Base-by-base conservation (phyloP, 1,140 invertebrate genomes). In the Uloborus diversus region DNA sequence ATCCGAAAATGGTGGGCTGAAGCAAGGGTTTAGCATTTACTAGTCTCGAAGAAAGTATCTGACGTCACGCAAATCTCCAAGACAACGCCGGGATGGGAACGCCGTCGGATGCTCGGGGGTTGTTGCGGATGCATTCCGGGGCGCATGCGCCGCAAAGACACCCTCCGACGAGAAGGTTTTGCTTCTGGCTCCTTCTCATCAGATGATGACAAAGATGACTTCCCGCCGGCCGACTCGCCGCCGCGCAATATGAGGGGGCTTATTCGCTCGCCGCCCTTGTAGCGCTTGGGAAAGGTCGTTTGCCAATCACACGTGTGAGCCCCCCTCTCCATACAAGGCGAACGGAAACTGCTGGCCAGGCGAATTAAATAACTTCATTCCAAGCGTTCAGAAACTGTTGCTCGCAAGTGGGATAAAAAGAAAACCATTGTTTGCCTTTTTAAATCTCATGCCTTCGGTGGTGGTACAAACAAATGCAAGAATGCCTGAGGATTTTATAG, bases 191-290 rank as follows among this genome's bases (percentile, higher is more conserved):
- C 47, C 33, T 27, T 27, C 71, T 25, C 9, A 13, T 35, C 73
- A 78, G 62, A 78, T 33, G 73, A 66, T 37, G 62, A 53, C 30
- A 65, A 78, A 78, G 73, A 78, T 78, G 73, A 62, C 73, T 64
- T 64, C 71, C 42, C n/a, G 28, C 4, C 62, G 62, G 59, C 17
- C 23, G 20, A 30, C 5, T 14, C 33, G n/a, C 13, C 28, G 11
- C n/a, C 30, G 14, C 42, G 9, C 13, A 66, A 13, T 4, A 30
- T 23, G 28, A 65, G 37, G 49, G 49, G 7, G 25, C 23, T 23
- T n/a, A 20, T 42, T 27, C 37, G 9, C 64, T 20, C 49, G 11
- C 57, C 69, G 56, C 53, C 69, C 69, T 61, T 59, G 69, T 20
- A 7, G 37, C 69, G 51, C 53, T n/a, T 37, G 25, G 70, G 35